Evolutionary conservation across 1,140 invertebrate species (phyloP).

Genomic region (Dysdera silvatica): DNA sequence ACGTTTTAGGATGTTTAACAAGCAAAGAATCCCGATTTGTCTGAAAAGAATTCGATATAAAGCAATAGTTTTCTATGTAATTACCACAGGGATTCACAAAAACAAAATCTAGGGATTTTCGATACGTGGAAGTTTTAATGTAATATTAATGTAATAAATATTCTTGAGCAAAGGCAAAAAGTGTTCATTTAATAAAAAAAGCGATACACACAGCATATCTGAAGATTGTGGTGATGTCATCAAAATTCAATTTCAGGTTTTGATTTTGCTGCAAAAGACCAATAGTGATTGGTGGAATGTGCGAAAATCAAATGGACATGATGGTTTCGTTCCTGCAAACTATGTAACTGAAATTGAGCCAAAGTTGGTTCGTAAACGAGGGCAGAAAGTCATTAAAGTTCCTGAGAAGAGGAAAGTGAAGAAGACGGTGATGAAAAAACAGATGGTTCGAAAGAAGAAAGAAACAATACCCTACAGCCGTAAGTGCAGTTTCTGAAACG

Average conservation of each 20-base stretch:
- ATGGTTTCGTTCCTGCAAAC: slow-evolving; percentile 96
- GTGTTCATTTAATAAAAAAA: too few relatives aligned
- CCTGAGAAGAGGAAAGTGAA: slow-evolving; percentile 74
- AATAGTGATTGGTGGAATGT: slow-evolving; percentile 99
- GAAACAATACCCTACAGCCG: slow-evolving; percentile 22
- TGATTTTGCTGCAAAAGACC: slow-evolving; percentile 88
- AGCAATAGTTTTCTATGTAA: too few relatives aligned
- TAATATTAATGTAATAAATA: too few relatives aligned
- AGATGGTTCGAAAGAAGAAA: slow-evolving; percentile 31
- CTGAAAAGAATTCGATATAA: too few relatives aligned
- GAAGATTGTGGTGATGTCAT: too few relatives aligned
- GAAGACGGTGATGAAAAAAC: slow-evolving; percentile 64
- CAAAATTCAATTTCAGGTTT: slow-evolving; percentile 48
- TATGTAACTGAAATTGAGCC: slow-evolving; percentile 91
- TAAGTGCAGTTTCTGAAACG: neutral
- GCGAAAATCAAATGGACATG: slow-evolving; percentile 75
- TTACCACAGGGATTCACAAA: too few relatives aligned
- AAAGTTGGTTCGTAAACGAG: slow-evolving; percentile 68
- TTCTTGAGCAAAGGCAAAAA: too few relatives aligned
- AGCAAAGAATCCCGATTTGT: too few relatives aligned
- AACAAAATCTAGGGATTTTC: too few relatives aligned
- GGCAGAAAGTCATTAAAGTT: slow-evolving; percentile 73
- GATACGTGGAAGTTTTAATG: too few relatives aligned
- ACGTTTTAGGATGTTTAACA: too few relatives aligned
- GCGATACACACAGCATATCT: too few relatives aligned